phyloP scores from a whole-genome alignment of 2,888 invertebrate genomes.

The Aquatica leii region DNA sequence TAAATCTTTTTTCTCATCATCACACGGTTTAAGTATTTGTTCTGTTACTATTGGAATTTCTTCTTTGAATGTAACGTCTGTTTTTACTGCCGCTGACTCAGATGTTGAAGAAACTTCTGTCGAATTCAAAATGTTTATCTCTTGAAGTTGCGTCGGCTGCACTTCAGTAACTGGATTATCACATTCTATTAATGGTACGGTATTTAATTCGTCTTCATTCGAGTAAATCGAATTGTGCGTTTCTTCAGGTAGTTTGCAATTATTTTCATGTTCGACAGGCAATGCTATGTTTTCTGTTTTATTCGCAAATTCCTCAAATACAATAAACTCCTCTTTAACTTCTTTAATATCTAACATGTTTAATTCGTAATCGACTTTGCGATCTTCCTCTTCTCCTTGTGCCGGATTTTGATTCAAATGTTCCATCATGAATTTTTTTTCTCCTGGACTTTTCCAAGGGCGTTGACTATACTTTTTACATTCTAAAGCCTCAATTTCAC shows the following conservation, averaged over 20 bases:
- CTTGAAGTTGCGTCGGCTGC: too few species aligned
- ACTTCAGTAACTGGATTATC: too few species aligned
- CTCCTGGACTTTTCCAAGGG: constrained; percentile 41
- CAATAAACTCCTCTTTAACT: too few species aligned
- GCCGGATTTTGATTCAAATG: constrained; percentile 8
- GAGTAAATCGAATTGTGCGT: too few species aligned
- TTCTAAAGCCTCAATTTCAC: constrained; percentile 2
- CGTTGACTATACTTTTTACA: constrained; percentile 8
- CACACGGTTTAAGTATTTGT: not conserved
- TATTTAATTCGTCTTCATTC: too few species aligned
- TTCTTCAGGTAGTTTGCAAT: too few species aligned
- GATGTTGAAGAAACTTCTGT: constrained; percentile 27
- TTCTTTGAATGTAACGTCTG: not conserved
- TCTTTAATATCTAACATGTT: not conserved
- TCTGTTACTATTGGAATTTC: not conserved
- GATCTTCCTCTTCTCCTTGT: not conserved
- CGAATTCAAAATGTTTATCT: constrained; percentile 17
- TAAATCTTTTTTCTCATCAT: not conserved
- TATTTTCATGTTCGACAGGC: too few species aligned
- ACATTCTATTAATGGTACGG: too few species aligned
- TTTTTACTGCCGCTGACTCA: not conserved
- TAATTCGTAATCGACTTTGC: not conserved
- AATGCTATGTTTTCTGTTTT: too few species aligned
- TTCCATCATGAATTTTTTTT: constrained; percentile 41
- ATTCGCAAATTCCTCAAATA: not conserved